Evolutionary conservation across 2,888 invertebrate genomes (phyloP).

Genomic region (Melitaea athalia): DNA sequence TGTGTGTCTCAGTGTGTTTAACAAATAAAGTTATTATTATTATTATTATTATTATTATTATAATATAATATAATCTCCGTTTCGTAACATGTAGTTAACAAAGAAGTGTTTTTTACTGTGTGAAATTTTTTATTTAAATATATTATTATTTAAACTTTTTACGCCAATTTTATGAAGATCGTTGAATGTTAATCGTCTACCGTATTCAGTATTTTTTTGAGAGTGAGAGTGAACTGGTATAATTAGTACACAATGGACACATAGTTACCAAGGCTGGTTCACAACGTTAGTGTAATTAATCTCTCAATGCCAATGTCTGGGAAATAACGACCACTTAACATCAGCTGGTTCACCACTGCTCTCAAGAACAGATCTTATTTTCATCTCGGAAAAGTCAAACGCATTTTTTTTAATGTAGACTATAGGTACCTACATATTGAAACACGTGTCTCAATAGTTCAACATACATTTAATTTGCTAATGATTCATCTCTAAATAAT

Average conservation of each 20-base stretch:
- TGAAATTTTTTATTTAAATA: background rate
- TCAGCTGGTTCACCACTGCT: background rate
- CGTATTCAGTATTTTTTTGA: background rate
- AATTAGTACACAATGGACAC: background rate
- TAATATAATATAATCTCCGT: too few relatives aligned
- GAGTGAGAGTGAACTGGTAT: background rate
- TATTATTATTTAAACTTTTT: background rate
- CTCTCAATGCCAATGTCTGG: slow-evolving; percentile 5
- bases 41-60: too few relatives aligned
- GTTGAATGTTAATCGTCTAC: background rate
- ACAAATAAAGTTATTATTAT: too few relatives aligned
- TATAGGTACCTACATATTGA: too few relatives aligned
- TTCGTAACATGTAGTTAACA: too few relatives aligned
- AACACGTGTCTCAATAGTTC: too few relatives aligned
- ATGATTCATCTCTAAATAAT: too few relatives aligned
- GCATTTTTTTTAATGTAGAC: background rate
- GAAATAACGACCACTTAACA: slow-evolving; percentile 3
- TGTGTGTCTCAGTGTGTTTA: too few relatives aligned
- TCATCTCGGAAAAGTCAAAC: background rate
- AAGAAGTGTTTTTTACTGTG: background rate
- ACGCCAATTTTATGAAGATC: background rate
- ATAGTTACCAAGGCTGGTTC: background rate
- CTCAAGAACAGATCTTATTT: background rate
- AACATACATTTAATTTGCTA: too few relatives aligned
- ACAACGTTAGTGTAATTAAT: background rate